Conservation (phyloP, 2,888 invertebrate species). For the Notodonta ziczac region DNA sequence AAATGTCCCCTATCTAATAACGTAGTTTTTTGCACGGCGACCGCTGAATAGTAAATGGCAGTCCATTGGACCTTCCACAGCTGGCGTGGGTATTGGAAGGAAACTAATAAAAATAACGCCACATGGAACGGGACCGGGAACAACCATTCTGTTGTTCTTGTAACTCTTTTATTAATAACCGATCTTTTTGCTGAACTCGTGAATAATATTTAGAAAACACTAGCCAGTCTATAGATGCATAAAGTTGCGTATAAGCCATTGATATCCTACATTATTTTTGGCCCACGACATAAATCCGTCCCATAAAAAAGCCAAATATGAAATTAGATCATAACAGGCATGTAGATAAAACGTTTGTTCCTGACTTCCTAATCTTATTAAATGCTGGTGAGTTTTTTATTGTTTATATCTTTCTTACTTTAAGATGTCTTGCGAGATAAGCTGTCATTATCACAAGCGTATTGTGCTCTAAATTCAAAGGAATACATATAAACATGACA, state of each 20-base stretch:
- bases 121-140: constrained; percentile 45
- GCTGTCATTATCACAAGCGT: background rate
- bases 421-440: background rate
- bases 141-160: constrained; percentile 15
- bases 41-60: constrained; percentile 31
- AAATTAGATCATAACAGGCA: background rate
- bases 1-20: constrained; percentile 16
- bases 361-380: background rate
- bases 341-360: background rate
- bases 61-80: constrained; percentile 16
- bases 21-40: constrained; percentile 25
- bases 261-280: too few species aligned
- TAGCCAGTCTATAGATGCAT: background rate
- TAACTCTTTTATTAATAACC: constrained; percentile 11
- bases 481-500: background rate
- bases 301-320: too few species aligned
- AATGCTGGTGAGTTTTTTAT: background rate
- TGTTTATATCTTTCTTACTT: background rate
- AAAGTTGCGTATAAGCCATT: too few species aligned
- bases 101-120: constrained; percentile 58
- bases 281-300: too few species aligned
- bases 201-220: background rate
- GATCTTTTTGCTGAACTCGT: background rate
- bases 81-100: constrained; percentile 30
- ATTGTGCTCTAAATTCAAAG: background rate